Evolutionary conservation across 2,888 invertebrate genomes (phyloP), one percentile per base, ranked within the genome.

Genomic region (Rhingia campestris): DNA sequence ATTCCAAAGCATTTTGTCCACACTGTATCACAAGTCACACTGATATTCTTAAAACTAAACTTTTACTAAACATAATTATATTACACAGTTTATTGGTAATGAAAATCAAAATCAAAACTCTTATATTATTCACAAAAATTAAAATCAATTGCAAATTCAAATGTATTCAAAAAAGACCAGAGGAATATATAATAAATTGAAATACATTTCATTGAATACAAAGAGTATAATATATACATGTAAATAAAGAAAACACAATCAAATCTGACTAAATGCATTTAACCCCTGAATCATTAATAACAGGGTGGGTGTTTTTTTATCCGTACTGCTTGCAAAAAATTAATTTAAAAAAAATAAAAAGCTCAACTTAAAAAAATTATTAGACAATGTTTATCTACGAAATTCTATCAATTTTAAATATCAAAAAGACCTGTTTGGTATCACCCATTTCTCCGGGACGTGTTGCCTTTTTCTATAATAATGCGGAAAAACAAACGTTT

Each of bases 371-470:
- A 59, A 33, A 47, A 30, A 47, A 61, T n/a, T 49, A 84, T 84
- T 84, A 84, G 69, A 84, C 32, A 84, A 79, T 66, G 33, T 81
- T 64, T 63, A 41, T 79, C 43, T 66, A 84, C 32, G 22, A 74
- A 59, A 80, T 64, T 69, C 74, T 79, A 77, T 84, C 59, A 64
- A 6, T 49, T 43, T 49, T 10, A 54, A 74, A 66, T 37, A 70
- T 67, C 49, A 67, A 63, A 75, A 51, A 73, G 94, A 96, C 96
- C 92, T 95, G 95, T 93, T 94, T 94, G 39, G 93, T 92, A 87
- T 91, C 90, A 91, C 94, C 94, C 93, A 96, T 93, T 94, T 95
- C 95, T 92, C 96, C 96, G 91, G 96, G 96, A 92, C 96, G 95
- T 92, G 93, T 49, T 80, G 84, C 61, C 49, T 93, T 94, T 92